Base-by-base conservation (phyloP, 35 echinoderm and acorn worm species). In the Strongylocentrotus purpuratus region DNA sequence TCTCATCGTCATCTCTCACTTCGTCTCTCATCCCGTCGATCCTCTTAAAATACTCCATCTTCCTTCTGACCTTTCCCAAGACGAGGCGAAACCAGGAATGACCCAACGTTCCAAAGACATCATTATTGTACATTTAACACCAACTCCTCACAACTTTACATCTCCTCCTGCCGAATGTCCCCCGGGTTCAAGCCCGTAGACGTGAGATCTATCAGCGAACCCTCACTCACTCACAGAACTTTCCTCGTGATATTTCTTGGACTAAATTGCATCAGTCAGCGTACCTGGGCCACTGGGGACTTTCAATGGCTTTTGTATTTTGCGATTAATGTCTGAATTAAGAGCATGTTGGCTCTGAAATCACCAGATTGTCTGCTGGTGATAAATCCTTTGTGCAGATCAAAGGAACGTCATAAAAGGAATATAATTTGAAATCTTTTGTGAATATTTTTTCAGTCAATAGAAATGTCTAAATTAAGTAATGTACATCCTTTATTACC, bases 71-170 rank as follows among this genome's bases (percentile, higher is more conserved):
- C 65, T 78, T 78, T 78, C 20, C 65, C 65, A 78, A 78, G 65
- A 78, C 65, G n/a, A 3, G 4, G 4, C 65, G 25, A 78, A 78
- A 4, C 28, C 65, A 78, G 20, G 65, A 78, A 78, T 78, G 65
- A 78, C 65, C 65, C 20, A 78, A n/a, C 65, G 20, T 78, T 78
- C 22, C 65, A 78, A 78, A 78, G 65, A 78, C 65, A 78, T 78
- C 65, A 78, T 78, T 78, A 78, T 78, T n/a, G n/a, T n/a, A 78
- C 65, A n/a, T 78, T 78, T 78, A 78, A 78, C 65, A 78, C 65
- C 22, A 78, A 78, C 65, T 78, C 65, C 65, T 78, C 65, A 78
- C 65, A 78, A 78, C 22, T 78, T 78, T 28, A 78, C 65, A 78
- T 78, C 22, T 78, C 65, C 65, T 78, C 65, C 25, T 78, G 20